Conservation (phyloP, 1,140 invertebrate species). For the Spodoptera frugiperda region DNA sequence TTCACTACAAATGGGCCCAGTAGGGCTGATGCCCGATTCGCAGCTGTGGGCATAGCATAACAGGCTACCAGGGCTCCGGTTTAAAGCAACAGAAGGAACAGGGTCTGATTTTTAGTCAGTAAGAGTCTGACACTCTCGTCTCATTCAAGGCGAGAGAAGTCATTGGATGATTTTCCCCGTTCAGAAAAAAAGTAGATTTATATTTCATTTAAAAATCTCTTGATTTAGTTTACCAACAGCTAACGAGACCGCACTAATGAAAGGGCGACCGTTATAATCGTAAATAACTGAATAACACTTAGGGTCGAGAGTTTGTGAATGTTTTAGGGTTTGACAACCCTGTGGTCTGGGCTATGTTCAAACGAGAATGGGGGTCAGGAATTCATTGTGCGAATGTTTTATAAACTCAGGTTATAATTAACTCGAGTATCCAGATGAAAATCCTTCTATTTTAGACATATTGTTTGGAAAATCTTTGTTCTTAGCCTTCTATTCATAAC, state of each 20-base stretch:
- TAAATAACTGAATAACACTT: slow-evolving; percentile 9
- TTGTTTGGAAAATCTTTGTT: no score
- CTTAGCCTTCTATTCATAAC: no score
- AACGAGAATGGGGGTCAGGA: background rate
- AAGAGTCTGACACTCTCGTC: no score
- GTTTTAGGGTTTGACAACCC: background rate
- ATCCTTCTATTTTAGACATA: background rate
- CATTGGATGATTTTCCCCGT: no score
- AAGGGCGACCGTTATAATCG: background rate
- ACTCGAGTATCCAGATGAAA: background rate
- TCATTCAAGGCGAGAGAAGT: no score
- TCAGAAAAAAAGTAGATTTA: no score
- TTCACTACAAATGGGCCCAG: no score
- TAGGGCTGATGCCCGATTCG: no score
- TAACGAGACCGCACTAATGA: background rate
- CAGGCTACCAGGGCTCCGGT: no score
- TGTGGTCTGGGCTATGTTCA: background rate
- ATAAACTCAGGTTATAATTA: background rate
- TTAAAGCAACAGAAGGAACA: no score
- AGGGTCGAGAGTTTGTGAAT: background rate
- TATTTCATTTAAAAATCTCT: background rate
- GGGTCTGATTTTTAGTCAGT: no score
- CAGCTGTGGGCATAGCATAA: no score
- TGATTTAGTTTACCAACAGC: background rate
- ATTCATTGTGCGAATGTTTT: background rate